Evolutionary conservation across 1,140 invertebrate species (phyloP).

Genomic region (Lepidurus packardi): DNA sequence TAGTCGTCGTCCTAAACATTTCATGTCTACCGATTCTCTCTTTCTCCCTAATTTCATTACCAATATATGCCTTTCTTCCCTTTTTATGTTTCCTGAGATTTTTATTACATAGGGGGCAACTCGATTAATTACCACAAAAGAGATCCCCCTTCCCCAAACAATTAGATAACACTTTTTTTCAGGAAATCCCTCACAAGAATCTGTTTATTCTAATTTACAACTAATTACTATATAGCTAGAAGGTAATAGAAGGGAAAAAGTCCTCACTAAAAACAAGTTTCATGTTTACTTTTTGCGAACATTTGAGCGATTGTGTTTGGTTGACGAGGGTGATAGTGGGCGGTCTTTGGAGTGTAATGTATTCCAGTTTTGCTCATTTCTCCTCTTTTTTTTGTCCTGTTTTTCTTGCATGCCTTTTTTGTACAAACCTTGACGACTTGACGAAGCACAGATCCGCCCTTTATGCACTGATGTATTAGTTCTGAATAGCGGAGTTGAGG

Average conservation of each 20-base stretch:
- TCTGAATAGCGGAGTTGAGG: background rate
- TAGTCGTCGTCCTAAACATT: constrained; percentile 11
- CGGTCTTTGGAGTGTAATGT: background rate
- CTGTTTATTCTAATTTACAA: constrained; percentile 16
- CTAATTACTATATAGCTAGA: background rate
- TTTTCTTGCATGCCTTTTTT: constrained; percentile 11
- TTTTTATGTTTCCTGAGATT: background rate
- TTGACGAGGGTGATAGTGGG: too few species aligned
- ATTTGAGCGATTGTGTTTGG: too few species aligned
- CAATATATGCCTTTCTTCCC: background rate
- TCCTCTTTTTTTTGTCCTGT: background rate
- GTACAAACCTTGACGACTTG: constrained; percentile 9
- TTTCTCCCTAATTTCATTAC: constrained; percentile 12
- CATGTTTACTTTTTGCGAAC: too few species aligned
- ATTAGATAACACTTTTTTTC: background rate
- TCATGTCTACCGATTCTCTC: background rate
- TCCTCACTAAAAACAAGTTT: too few species aligned
- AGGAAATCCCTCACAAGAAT: background rate
- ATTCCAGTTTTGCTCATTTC: background rate
- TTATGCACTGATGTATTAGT: constrained; percentile 19
- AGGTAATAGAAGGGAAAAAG: background rate
- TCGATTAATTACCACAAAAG: background rate
- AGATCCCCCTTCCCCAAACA: background rate
- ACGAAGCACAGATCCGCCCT: constrained; percentile 20
- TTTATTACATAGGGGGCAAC: background rate